phyloP scores from a whole-genome alignment of 2,888 invertebrate species.

The Xestia rhomboidea region DNA sequence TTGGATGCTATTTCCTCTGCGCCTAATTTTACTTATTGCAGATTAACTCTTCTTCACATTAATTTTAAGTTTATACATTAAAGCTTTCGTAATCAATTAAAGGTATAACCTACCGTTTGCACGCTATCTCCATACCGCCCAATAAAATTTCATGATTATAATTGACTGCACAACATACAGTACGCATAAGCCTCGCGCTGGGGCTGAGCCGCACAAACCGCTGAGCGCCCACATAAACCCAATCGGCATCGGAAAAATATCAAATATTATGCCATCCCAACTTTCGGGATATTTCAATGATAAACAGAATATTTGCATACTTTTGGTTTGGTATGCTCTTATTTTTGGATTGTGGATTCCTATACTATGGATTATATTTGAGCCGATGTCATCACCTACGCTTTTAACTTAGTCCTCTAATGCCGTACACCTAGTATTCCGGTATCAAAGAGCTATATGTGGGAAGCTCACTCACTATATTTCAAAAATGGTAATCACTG shows the following conservation, averaged over 20 bases:
- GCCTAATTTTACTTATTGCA: background rate
- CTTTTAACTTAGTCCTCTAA: background rate
- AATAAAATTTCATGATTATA: conserved; percentile 17
- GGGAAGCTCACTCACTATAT: background rate
- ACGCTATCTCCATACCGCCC: background rate
- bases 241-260: conserved; percentile 56
- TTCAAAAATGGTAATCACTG: background rate
- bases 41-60: background rate
- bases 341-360: conserved; percentile 7
- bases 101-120: background rate
- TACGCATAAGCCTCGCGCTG: conserved; percentile 16
- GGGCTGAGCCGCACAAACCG: conserved; percentile 16
- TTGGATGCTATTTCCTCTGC: background rate
- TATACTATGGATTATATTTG: background rate
- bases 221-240: conserved; percentile 43
- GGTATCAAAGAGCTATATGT: background rate
- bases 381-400: background rate
- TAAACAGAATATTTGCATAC: conserved; percentile 50
- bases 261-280: conserved; percentile 42
- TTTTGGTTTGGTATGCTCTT: conserved; percentile 34
- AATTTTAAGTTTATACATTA: background rate
- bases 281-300: conserved; percentile 48
- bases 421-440: background rate
- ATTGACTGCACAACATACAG: conserved; percentile 17
- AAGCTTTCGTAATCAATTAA: background rate